Conservation (phyloP, 2,113 vertebrate species). For the Calyptomena viridis region DNA sequence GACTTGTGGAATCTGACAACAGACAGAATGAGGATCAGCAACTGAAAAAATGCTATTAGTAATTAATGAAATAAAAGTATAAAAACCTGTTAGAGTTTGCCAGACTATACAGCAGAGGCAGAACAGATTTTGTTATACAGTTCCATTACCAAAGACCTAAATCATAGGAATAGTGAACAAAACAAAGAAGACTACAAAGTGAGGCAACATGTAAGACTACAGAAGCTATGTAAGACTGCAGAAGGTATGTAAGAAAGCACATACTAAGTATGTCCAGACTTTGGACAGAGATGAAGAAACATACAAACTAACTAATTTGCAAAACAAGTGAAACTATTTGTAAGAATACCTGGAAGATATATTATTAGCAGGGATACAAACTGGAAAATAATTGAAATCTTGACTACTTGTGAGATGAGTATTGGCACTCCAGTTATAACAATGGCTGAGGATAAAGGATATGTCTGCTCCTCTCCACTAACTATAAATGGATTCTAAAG, state of each 20-base stretch:
- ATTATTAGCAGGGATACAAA: not conserved
- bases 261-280: not conserved
- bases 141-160: not conserved
- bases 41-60: not conserved
- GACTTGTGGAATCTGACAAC: not conserved
- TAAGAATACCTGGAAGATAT: not conserved
- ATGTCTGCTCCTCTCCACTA: not conserved
- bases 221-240: not conserved
- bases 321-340: not conserved
- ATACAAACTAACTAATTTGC: not conserved
- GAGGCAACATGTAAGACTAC: not conserved
- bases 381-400: not conserved
- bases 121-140: not conserved
- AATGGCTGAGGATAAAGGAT: not conserved
- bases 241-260: not conserved
- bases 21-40: not conserved
- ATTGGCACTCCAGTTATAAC: not conserved
- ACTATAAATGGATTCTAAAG: not conserved
- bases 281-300: not conserved
- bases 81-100: not conserved
- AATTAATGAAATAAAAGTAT: not conserved
- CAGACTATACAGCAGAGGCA: not conserved
- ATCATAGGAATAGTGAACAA: not conserved
- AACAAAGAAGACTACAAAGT: not conserved
- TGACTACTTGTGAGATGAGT: not conserved